Evolutionary conservation across 2,797 vertebrate species (phyloP), one percentile per base, ranked within the genome.

Genomic region (Octomys mimax): DNA sequence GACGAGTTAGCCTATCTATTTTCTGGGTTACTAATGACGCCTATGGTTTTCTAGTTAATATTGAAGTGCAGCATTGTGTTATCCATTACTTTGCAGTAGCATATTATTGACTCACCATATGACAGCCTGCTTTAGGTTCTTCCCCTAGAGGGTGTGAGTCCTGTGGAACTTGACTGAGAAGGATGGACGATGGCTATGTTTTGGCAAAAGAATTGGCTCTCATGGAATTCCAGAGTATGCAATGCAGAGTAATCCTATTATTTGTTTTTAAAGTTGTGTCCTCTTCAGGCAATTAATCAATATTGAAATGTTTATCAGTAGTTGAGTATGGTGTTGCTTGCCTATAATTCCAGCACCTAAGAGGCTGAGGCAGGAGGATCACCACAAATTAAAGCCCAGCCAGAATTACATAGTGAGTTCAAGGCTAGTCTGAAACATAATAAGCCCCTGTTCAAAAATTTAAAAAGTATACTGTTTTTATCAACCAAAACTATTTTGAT

Each of bases 21-120:
- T 84, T 90, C 36, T 94, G 59, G 22, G 13, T 86, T 70, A 42
- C 19, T 46, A 46, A 59, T 83, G 14, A 91, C 12, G 4, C 21
- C 49, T 92, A 52, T 9, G 71, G 93, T 87, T 95, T 96, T 92
- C 73, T 77, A 62, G 61, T 92, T 94, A 91, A 75, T 42, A 71
- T 93, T 54, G 92, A 73, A 92, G 21, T 39, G 79, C 42, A 33
- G 26, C 91, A 31, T 89, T 96, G n/a, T 42, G 26, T 80, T 96
- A 64, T 42, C 52, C 26, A 33, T 49, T n/a, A 91, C 9, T 33
- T 26, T 46, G 77, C 4, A 81, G 54, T 46, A 31, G 28, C 78
- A 19, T 39, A 12, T 61, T 75, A 19, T 70, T 91, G 80, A 82
- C 19, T 19, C 42, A 26, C 59, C 59, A 61, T 86, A 66, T 42